phyloP scores from a whole-genome alignment of 1,140 invertebrate species.

The Pogonomyrmex barbatus region DNA sequence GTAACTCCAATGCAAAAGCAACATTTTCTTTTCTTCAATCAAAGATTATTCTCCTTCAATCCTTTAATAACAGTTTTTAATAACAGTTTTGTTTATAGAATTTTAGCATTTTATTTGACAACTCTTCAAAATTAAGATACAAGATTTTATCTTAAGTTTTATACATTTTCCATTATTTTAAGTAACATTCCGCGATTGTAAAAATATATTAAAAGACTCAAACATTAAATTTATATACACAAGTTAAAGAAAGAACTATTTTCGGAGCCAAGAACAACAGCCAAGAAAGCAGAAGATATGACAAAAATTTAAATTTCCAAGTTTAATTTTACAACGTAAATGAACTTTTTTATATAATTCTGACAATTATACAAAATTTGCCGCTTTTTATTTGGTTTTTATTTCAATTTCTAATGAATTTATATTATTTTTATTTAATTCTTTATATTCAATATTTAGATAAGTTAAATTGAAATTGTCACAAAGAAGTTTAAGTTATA shows the following conservation, averaged over 20 bases:
- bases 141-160: neutral
- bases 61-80: neutral
- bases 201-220: neutral
- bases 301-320: neutral
- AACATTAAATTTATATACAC: neutral
- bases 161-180: neutral
- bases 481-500: neutral
- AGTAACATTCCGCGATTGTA: neutral
- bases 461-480: neutral
- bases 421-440: conserved; percentile 1
- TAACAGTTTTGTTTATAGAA: neutral
- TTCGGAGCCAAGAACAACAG: neutral
- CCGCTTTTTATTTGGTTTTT: neutral
- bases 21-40: neutral
- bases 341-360: neutral
- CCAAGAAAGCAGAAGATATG: neutral
- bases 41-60: neutral
- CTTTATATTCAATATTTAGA: neutral
- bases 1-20: neutral
- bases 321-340: neutral
- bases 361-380: neutral
- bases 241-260: neutral
- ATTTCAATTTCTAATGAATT: conserved; percentile 6
- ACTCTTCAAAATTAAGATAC: neutral
- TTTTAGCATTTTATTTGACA: neutral